These are phyloP conservation scores for Vulpes lagopus DNA, from an alignment of 2,113 vertebrate species.

Conservation along the genomic window DNA sequence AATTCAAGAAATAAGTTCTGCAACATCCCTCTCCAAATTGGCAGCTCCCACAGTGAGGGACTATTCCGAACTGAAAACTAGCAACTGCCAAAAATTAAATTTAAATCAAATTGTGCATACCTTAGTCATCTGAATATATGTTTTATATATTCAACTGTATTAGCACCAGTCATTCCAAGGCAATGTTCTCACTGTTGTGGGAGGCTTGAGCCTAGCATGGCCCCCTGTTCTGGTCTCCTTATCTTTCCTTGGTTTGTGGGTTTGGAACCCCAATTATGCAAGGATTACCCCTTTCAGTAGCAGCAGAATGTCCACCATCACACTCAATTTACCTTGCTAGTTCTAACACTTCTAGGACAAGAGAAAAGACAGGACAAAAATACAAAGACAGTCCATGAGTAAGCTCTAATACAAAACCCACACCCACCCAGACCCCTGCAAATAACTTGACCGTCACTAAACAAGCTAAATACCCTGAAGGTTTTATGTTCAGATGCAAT, in stretches of 20 bases:
- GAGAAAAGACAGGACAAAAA: neutral
- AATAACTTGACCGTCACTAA: neutral
- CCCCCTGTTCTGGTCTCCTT: neutral
- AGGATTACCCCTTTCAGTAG: neutral
- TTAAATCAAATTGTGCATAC: neutral
- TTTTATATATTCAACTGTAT: neutral
- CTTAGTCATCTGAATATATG: neutral
- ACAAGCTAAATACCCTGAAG: neutral
- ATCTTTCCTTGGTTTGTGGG: neutral
- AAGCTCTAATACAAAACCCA: neutral
- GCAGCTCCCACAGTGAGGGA: neutral
- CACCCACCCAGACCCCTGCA: accelerated
- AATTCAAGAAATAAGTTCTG: neutral
- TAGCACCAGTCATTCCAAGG: neutral
- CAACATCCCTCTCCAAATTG: neutral
- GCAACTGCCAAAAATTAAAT: neutral
- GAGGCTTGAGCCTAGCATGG: neutral
- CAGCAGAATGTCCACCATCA: neutral
- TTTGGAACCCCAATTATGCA: neutral
- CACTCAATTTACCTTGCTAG: neutral
- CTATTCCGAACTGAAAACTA: neutral
- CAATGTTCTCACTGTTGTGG: neutral
- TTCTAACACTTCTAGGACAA: neutral
- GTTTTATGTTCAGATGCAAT: neutral
- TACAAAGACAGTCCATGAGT: neutral